Evolutionary conservation across 2,888 invertebrate species (phyloP).

Genomic region (Drosophila atripex): DNA sequence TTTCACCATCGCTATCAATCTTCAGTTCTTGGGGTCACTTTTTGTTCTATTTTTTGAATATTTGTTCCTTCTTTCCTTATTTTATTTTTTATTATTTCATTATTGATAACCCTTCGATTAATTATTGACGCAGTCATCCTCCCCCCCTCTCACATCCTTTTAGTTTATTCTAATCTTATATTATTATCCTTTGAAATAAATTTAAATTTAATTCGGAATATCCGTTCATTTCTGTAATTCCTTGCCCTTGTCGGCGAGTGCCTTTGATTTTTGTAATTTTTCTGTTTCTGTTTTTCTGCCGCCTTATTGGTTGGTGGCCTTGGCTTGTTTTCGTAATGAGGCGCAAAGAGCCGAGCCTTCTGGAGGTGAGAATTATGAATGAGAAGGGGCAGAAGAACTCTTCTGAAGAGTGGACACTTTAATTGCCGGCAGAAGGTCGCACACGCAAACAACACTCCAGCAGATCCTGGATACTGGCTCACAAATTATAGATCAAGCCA

Average conservation of each 20-base stretch:
- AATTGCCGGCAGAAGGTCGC: constrained; percentile 45
- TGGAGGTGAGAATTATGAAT: constrained; percentile 28
- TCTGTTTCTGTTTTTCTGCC: background rate
- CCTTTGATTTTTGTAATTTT: constrained; percentile 60
- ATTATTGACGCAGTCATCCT: no score
- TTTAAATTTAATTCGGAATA: no score
- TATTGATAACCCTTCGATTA: no score
- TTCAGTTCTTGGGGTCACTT: no score
- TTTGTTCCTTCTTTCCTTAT: no score
- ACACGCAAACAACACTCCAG: constrained; percentile 31
- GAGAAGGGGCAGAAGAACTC: constrained; percentile 12
- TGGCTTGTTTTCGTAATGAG: constrained; percentile 43
- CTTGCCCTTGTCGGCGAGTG: constrained; percentile 43
- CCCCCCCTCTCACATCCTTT: no score
- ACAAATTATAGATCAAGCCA: constrained; percentile 61
- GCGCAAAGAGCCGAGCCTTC: constrained; percentile 30
- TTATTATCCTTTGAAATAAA: no score
- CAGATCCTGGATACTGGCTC: constrained; percentile 4
- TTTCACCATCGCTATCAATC: no score
- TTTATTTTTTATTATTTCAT: no score
- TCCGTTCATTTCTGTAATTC: no score
- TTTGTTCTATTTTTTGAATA: no score
- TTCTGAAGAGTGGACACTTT: constrained; percentile 45
- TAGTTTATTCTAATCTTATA: no score
- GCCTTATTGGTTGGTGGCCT: background rate